phyloP scores from a whole-genome alignment of 2,113 vertebrate species.

The Megalops atlanticus region DNA sequence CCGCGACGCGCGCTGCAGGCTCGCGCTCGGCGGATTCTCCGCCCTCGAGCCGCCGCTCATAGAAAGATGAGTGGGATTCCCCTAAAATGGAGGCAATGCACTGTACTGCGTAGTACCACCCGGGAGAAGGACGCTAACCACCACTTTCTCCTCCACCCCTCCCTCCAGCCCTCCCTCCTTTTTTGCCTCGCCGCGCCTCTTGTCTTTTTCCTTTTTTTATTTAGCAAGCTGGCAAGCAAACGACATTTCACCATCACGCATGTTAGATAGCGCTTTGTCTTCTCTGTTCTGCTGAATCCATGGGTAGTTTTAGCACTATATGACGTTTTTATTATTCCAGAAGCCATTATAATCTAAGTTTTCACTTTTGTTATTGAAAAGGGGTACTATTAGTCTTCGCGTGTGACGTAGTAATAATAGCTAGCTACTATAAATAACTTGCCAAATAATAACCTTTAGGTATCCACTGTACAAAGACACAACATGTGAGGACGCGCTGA shows the following conservation, averaged over 20 bases:
- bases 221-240: slow-evolving; percentile 40
- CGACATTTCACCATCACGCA: slow-evolving; percentile 43
- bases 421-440: not conserved
- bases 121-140: slow-evolving; percentile 30
- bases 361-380: not conserved
- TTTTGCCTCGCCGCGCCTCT: slow-evolving; percentile 35
- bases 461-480: not conserved
- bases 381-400: not conserved
- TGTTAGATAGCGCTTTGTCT: slow-evolving; percentile 38
- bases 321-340: not conserved
- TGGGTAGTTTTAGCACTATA: not conserved
- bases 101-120: slow-evolving; percentile 39
- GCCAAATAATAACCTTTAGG: not conserved
- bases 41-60: slow-evolving; percentile 17
- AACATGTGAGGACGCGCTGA: not conserved
- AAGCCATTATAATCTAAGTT: not conserved
- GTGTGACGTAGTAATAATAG: not conserved
- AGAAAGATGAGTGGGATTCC: slow-evolving; percentile 43
- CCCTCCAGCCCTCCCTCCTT: slow-evolving; percentile 39
- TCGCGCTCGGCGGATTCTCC: slow-evolving; percentile 18
- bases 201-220: slow-evolving; percentile 30
- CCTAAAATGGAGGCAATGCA: slow-evolving; percentile 56
- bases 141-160: slow-evolving; percentile 29
- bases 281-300: not conserved
- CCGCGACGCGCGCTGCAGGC: not conserved